Conservation (phyloP, 2,888 invertebrate genomes). For the Drosophila yooni region DNA sequence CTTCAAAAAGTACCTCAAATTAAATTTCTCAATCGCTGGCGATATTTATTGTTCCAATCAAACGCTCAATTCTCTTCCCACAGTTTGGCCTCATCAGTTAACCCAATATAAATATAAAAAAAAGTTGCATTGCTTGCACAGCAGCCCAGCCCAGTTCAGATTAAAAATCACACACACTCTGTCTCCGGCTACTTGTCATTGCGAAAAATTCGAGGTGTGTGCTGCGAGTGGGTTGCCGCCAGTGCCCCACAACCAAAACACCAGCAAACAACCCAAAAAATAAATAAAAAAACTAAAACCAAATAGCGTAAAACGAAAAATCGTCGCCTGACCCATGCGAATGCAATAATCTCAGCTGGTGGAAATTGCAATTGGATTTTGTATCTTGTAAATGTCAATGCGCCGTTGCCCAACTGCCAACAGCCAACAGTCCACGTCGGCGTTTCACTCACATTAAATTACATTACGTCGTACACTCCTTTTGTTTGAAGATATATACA, state of each 20-base stretch:
- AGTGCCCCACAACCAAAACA: conserved; percentile 3
- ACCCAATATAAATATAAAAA: conserved; percentile 42
- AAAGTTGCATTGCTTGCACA: conserved; percentile 14
- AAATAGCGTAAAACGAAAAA: conserved; percentile 18
- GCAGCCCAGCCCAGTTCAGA: conserved; percentile 45
- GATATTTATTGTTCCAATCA: conserved; percentile 32
- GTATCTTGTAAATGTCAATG: conserved; percentile 73
- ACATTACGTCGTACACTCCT: conserved; percentile 66
- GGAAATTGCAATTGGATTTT: conserved; percentile 46
- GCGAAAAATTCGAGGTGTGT: conserved; percentile 71
- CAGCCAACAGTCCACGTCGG: conserved; percentile 29
- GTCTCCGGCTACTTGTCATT: conserved; percentile 70
- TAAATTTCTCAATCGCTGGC: neutral
- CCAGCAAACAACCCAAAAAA: neutral
- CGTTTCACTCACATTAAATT: conserved; percentile 69
- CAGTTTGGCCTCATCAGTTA: conserved; percentile 48
- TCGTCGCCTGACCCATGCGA: conserved; percentile 67
- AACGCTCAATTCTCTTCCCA: conserved; percentile 58
- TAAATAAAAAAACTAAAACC: neutral
- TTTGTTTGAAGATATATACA: conserved; percentile 57
- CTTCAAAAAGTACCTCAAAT: neutral
- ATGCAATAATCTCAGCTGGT: conserved; percentile 62
- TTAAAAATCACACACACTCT: conserved; percentile 19
- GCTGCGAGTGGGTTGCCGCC: conserved; percentile 25
- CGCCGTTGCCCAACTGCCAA: conserved; percentile 60